Conservation (phyloP, 2,888 invertebrate genomes). For the Melinopterus prodromus region DNA sequence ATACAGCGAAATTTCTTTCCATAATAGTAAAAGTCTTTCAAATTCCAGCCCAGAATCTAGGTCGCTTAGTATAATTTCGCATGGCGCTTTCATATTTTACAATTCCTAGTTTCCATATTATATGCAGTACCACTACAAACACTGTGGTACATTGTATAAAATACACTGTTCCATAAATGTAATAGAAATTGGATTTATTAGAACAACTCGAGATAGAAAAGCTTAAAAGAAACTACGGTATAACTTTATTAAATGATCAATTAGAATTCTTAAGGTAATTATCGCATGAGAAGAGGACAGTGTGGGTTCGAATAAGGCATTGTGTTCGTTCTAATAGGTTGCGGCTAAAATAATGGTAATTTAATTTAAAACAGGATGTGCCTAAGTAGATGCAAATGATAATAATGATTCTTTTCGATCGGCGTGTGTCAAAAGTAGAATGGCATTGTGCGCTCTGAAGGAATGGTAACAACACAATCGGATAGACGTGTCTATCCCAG, state of each 20-base stretch:
- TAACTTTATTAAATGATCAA: background rate
- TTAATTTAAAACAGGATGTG: slow-evolving; percentile 27
- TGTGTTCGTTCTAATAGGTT: background rate
- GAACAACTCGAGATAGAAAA: too few species aligned
- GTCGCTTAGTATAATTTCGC: slow-evolving; percentile 7
- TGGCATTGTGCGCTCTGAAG: slow-evolving; percentile 17
- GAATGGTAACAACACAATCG: slow-evolving; percentile 15
- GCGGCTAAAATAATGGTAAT: slow-evolving; percentile 20
- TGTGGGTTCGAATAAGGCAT: background rate
- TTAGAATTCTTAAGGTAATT: background rate
- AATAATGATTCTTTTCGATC: slow-evolving; percentile 22
- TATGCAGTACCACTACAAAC: background rate
- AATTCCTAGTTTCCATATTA: background rate
- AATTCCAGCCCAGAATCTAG: slow-evolving; percentile 14
- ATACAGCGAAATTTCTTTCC: slow-evolving; percentile 21
- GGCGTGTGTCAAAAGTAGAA: slow-evolving; percentile 20
- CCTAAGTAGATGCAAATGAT: slow-evolving; percentile 25
- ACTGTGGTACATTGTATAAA: background rate
- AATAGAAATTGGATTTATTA: too few species aligned
- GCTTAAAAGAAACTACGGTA: background rate
- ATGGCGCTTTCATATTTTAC: background rate
- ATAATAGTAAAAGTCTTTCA: slow-evolving; percentile 23
- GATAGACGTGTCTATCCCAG: slow-evolving; percentile 16
- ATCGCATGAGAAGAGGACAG: background rate
- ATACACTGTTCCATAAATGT: too few species aligned